These are phyloP conservation scores for Aythya baeri DNA, from an alignment of 2,113 vertebrate genomes.

Conservation along the genomic window DNA sequence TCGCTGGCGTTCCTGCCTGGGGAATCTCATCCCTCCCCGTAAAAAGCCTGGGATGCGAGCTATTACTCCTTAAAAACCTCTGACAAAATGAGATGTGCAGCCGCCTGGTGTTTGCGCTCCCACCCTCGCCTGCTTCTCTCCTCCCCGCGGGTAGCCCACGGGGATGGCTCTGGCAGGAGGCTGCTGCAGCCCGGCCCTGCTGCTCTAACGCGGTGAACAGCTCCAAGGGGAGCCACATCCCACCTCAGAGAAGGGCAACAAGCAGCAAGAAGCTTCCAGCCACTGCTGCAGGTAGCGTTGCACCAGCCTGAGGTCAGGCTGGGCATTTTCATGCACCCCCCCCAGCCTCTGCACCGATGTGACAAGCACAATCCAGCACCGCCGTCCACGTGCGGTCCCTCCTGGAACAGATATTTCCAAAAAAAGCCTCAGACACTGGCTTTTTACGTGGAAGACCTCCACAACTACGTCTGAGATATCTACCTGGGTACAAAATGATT, in stretches of 20 bases:
- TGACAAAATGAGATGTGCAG: not conserved
- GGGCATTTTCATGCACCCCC: rapidly evolving
- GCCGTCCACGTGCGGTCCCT: not conserved
- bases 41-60: not conserved
- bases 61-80: not conserved
- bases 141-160: not conserved
- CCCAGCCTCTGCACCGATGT: not conserved
- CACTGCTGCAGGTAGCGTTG: not conserved
- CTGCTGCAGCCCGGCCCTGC: not conserved
- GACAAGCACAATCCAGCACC: not conserved
- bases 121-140: not conserved
- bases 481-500: not conserved
- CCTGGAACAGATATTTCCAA: not conserved
- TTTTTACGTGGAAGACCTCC: not conserved
- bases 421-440: not conserved
- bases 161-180: not conserved
- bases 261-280: not conserved
- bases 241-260: not conserved
- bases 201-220: not conserved
- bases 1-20: not conserved
- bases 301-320: not conserved
- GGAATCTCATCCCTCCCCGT: not conserved
- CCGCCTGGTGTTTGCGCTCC: not conserved
- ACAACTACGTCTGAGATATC: not conserved
- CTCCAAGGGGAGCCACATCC: not conserved